Evolutionary conservation across 2,797 vertebrate species (phyloP).

Genomic region (Trichosurus vulpecula): DNA sequence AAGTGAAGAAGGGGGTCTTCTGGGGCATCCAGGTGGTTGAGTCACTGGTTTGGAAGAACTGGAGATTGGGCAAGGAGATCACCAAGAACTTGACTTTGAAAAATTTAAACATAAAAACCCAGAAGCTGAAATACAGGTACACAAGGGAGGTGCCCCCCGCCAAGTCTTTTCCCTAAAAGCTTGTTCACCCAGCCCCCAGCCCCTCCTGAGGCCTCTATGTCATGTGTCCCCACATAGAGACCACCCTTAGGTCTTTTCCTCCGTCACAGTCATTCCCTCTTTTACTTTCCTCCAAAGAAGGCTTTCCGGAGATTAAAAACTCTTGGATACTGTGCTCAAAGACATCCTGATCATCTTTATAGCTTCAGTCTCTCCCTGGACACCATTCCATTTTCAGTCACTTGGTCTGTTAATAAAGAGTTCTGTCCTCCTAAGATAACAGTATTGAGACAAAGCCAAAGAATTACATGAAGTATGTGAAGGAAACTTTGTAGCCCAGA

Average conservation of each 20-base stretch:
- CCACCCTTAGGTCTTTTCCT: background rate
- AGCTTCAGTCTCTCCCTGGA: background rate
- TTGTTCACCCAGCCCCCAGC: rapidly evolving
- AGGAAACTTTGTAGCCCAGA: background rate
- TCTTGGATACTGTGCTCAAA: background rate
- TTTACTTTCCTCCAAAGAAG: background rate
- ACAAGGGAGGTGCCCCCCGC: rapidly evolving
- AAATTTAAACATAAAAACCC: conserved; percentile 88
- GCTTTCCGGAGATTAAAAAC: background rate
- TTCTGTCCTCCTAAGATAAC: background rate
- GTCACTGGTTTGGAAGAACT: conserved; percentile 90
- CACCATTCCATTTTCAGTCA: background rate
- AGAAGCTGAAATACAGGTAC: conserved; percentile 92
- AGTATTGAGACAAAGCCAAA: background rate
- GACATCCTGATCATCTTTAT: background rate
- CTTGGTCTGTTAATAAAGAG: background rate
- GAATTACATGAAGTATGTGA: background rate
- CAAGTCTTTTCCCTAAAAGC: rapidly evolving
- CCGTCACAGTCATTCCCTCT: background rate
- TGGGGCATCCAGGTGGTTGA: conserved; percentile 89
- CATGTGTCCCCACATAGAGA: background rate
- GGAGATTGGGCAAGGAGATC: conserved; percentile 88
- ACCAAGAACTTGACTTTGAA: conserved; percentile 90
- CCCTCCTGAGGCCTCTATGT: background rate
- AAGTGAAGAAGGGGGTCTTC: conserved; percentile 80